Base-by-base conservation (phyloP, 2,888 invertebrate genomes). In the Hipparchia sbordonii region DNA sequence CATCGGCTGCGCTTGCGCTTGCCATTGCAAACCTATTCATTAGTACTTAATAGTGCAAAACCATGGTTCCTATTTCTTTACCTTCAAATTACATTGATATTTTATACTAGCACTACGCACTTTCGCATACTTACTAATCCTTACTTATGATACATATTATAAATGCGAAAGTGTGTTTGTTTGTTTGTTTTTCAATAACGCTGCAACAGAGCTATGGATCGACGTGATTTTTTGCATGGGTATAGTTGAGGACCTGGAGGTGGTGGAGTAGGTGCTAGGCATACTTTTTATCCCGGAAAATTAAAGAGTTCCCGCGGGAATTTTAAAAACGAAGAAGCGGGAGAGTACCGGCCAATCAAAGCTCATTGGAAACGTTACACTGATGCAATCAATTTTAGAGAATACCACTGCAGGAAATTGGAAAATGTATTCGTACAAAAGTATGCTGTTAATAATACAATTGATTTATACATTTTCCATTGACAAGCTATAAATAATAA, bases 1-100 rank as follows among this genome's bases (percentile, higher is more conserved):
- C 51, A 33, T 46, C 66, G 51, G 12, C 70, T 66, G 39, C 12
- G 66, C 51, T 51, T 62, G 61, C 65, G 48, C 68, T n/a, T 66
- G 72, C 72, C 70, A 72, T 0, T 57, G 62, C 72, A 66, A 72
- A 74, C 62, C 72, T 63, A 70, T 74, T 72, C 72, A 74, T 74
- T 74, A 72, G 70, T 67, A 56, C 45, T 48, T 48, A 60, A 10
- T 39, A 48, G 46, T 62, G 62, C 62, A 62, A 46, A 60, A 62
- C 62, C 48, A 57, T 57, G 57, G 57, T 23, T 23, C 57, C 57
- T 57, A 57, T 13, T 56, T 52, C 5, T 48, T 48, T 8, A 12
- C 52, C 52, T 52, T 5, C 52, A 12, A 12, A 52, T 52, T 52
- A 52, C 39, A 39, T 39, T 52, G 2, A 52, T 12, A 52, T 52